phyloP scores from a whole-genome alignment of 2,888 invertebrate species.

The Noctuana brunneofusca region DNA sequence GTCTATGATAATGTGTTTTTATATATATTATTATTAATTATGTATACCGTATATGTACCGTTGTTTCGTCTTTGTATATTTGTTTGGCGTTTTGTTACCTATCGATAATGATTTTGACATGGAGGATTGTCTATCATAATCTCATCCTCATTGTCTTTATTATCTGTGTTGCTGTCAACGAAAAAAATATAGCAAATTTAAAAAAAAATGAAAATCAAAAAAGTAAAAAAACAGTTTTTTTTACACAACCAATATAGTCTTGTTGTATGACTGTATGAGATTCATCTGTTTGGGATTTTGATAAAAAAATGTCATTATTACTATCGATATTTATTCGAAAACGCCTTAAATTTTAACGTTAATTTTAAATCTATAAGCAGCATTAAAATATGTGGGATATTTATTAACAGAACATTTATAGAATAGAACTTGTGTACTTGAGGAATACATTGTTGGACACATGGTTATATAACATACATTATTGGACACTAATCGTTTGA shows the following conservation, averaged over 20 bases:
- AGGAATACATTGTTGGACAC: not conserved
- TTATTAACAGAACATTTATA: not conserved
- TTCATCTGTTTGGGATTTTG: too few species aligned
- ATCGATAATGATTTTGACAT: conserved; percentile 14
- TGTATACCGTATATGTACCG: conserved; percentile 15
- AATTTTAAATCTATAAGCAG: conserved; percentile 2
- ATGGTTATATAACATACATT: too few species aligned
- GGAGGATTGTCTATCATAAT: too few species aligned
- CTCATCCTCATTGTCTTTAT: too few species aligned
- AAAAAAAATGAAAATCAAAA: too few species aligned
- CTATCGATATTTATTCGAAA: conserved; percentile 15
- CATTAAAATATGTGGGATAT: not conserved
- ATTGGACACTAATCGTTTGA: too few species aligned
- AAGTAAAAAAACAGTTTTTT: too few species aligned
- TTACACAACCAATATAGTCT: too few species aligned
- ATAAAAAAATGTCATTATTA: conserved; percentile 4
- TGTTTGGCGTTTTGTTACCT: conserved; percentile 12
- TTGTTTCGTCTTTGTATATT: conserved; percentile 26
- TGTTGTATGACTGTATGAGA: not conserved
- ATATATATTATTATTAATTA: conserved; percentile 1
- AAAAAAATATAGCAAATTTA: too few species aligned
- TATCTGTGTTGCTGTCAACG: too few species aligned
- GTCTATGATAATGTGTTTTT: conserved; percentile 18
- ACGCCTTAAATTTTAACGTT: conserved; percentile 7
- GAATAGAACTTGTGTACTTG: not conserved